A percentile compares a stretch with the other conserved stretches of the same genome.
phyloP scores from a whole-genome alignment of 2,888 invertebrate genomes.

The Doris montereyensis region DNA sequence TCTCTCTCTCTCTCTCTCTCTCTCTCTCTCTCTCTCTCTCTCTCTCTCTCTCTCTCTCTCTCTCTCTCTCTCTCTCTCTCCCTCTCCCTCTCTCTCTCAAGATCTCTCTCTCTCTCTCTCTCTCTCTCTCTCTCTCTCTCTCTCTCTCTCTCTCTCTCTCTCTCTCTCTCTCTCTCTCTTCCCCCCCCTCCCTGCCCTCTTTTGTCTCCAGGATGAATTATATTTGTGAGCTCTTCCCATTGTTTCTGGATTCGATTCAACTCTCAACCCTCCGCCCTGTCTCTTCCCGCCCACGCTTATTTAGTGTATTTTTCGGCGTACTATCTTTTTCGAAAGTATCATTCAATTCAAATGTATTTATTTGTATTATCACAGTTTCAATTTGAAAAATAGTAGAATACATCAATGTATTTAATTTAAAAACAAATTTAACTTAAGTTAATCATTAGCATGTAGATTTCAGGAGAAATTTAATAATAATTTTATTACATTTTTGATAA shows the following conservation, averaged over 20 bases:
- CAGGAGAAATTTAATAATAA: too few relatives aligned
- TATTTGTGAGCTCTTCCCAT: not conserved
- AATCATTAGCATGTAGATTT: too few relatives aligned
- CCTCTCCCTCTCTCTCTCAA: not conserved
- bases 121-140: slow-evolving; percentile 29
- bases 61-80: not conserved
- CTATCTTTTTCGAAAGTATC: not conserved
- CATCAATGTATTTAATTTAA: too few relatives aligned
- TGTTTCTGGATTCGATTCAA: not conserved
- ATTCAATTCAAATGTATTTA: too few relatives aligned
- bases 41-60: not conserved
- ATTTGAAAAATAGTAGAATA: too few relatives aligned
- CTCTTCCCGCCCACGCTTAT: not conserved
- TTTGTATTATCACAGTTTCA: too few relatives aligned
- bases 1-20: not conserved
- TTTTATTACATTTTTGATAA: too few relatives aligned
- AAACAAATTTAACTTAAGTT: too few relatives aligned
- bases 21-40: not conserved
- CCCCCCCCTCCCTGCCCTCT: not conserved
- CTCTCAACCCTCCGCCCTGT: not conserved
- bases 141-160: slow-evolving; percentile 34
- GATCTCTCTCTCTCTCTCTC: not conserved
- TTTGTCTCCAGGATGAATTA: not conserved
- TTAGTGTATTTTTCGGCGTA: not conserved
- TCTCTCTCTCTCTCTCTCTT: slow-evolving; percentile 21